Evolutionary conservation across 2,797 vertebrate species (phyloP).

Genomic region (Sebastes itinus): DNA sequence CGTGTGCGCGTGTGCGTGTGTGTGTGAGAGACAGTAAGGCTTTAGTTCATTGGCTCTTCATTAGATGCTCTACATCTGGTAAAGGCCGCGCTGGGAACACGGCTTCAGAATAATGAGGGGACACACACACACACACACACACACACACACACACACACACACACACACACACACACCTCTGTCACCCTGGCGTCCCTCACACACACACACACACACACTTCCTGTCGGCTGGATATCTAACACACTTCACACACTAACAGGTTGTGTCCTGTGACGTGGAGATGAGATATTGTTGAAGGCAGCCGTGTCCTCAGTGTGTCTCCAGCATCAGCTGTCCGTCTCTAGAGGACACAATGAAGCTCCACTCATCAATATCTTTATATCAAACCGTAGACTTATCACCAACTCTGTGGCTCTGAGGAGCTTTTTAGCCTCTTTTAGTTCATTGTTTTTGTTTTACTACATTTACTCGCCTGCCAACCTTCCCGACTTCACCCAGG

Average conservation of each 20-base stretch:
- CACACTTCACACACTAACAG: conserved; percentile 4
- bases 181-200: neutral
- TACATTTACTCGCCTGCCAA: no score
- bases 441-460: neutral
- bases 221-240: neutral
- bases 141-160: neutral
- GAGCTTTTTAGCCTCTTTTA: neutral
- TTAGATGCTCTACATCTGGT: conserved; percentile 48
- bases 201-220: neutral
- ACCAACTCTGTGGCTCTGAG: neutral
- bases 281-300: neutral
- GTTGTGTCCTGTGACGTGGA: neutral
- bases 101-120: conserved; percentile 20
- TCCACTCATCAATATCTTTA: neutral
- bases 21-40: neutral
- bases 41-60: conserved; percentile 51
- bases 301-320: neutral
- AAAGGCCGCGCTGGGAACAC: conserved; percentile 27
- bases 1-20: neutral
- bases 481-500: no score
- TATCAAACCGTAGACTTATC: neutral
- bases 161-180: neutral
- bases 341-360: neutral
- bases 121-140: neutral
- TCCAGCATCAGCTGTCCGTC: neutral